phyloP scores from a whole-genome alignment of 2,797 vertebrate genomes.

The Ceryle rudis region DNA sequence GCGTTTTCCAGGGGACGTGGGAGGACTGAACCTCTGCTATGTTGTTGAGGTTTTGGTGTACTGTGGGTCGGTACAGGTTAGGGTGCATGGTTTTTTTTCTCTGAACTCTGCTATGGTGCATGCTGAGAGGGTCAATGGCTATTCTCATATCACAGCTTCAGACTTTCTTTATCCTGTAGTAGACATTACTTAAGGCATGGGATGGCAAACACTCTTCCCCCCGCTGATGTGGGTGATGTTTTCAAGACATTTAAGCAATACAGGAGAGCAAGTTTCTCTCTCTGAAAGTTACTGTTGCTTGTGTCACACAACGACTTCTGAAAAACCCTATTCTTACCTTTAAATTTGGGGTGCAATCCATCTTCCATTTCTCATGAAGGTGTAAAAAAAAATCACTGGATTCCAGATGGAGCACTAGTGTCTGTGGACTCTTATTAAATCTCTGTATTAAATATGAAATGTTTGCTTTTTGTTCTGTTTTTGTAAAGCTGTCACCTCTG shows the following conservation, averaged over 20 bases:
- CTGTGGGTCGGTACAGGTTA: neutral
- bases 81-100: neutral
- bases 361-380: constrained; percentile 15
- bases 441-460: neutral
- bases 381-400: constrained; percentile 34
- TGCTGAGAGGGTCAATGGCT: neutral
- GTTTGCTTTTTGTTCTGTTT: neutral
- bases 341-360: neutral
- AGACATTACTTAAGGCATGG: neutral
- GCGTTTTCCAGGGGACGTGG: neutral
- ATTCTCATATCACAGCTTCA: neutral
- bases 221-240: neutral
- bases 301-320: neutral
- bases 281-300: neutral
- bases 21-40: neutral
- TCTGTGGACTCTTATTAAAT: constrained; percentile 32
- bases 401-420: constrained; percentile 3
- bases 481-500: neutral
- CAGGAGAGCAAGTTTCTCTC: neutral
- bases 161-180: neutral
- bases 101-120: neutral
- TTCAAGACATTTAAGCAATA: neutral
- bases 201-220: neutral
- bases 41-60: neutral
- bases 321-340: constrained; percentile 23